Base-by-base conservation (phyloP, 1,140 invertebrate species). In the Drosophila ercepeae region DNA sequence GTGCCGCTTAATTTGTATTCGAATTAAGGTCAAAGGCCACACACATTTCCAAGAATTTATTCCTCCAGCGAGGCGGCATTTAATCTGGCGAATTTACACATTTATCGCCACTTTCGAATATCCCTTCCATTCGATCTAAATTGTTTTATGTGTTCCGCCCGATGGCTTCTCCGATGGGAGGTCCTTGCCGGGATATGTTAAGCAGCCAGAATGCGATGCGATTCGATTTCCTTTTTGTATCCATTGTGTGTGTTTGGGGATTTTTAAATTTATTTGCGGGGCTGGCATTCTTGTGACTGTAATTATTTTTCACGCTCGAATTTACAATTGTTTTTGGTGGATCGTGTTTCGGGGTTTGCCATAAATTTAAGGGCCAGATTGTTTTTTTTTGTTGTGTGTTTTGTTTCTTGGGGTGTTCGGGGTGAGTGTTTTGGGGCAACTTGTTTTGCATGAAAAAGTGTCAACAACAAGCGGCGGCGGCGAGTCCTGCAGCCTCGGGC, bases 1-100 rank as follows among this genome's bases (percentile, higher is more conserved):
- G 52, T 53, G 49, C 23, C 42, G 55, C 63, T 75, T 86, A 86
- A 77, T 75, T 69, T 78, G 69, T 78, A 81, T 78, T 78, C 70
- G 75, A 88, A 88, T 88, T 88, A 88, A 88, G 83, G 82, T 82
- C 82, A 88, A 75, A 86, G 59, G 59, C 51, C 54, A 34, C 46
- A 29, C 69, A 63, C 34, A 65, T 49, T 53, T 6, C 25, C 7
- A 1, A 8, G 34, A 88, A 84, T 86, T 81, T 86, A 84, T 84
- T 84, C 49, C 71, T 69, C 41, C 11, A 9, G 29, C 9, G 13
- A 50, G 61, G 36, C 36, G 78, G 68, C 78, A 78, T 84, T 82
- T 84, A 83, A 83, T 84, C 65, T 81, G 64, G 34, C 39, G 41
- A 78, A 84, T 76, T 55, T 76, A 54, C 76, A 74, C 76, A 81